phyloP scores from a whole-genome alignment of 1,140 invertebrate genomes.

The Bombus cullumanus region DNA sequence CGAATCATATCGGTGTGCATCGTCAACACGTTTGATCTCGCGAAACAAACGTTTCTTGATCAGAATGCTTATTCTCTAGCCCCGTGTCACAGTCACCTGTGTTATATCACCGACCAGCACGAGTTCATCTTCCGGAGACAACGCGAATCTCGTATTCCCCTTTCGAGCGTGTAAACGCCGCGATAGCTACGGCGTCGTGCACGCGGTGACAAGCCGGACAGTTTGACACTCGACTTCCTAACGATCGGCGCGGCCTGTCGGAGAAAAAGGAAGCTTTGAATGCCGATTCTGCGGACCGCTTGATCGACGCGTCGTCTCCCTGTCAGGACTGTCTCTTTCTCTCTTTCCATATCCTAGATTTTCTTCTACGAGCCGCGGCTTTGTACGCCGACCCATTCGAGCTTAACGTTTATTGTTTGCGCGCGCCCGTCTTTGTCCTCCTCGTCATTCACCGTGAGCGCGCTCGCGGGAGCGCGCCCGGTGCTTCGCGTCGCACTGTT shows the following conservation, averaged over 20 bases:
- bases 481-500: conserved; percentile 21
- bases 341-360: conserved; percentile 46
- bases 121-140: conserved; percentile 56
- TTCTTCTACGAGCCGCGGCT: conserved; percentile 39
- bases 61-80: no score
- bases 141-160: conserved; percentile 54
- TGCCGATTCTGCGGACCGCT: conserved; percentile 49
- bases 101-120: neutral
- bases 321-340: conserved; percentile 39
- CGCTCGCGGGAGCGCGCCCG: neutral
- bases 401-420: conserved; percentile 63
- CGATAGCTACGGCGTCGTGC: conserved; percentile 44
- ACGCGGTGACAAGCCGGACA: conserved; percentile 57
- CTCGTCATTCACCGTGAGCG: conserved; percentile 35
- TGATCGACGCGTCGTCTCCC: conserved; percentile 63
- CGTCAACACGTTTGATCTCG: no score
- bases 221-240: conserved; percentile 68
- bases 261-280: conserved; percentile 59
- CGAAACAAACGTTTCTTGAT: no score
- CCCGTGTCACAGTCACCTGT: no score
- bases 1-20: no score
- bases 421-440: conserved; percentile 53
- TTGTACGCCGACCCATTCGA: conserved; percentile 54
- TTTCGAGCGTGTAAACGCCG: conserved; percentile 49
- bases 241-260: conserved; percentile 59